Percentiles rank a stretch among this genome's conserved stretches.
phyloP scores from a whole-genome alignment of 1,140 invertebrate genomes.

The Ceratitis capitata region DNA sequence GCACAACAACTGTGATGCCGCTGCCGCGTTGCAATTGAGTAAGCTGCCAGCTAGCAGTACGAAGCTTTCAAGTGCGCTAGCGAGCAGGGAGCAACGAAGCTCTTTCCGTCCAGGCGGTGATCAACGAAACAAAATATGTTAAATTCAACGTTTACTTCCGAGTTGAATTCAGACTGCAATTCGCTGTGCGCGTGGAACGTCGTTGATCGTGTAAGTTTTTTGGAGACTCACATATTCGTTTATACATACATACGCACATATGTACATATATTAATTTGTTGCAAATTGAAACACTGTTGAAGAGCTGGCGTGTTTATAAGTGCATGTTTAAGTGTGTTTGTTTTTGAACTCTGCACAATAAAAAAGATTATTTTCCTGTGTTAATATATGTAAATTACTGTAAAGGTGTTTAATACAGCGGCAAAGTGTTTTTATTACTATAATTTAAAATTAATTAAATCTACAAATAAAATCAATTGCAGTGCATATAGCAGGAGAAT shows the following conservation, averaged over 20 bases:
- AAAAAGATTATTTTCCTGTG: too few relatives aligned
- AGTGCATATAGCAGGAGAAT: too few relatives aligned
- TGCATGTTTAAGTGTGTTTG: background rate
- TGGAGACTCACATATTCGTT: background rate
- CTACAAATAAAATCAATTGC: too few relatives aligned
- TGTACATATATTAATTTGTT: background rate
- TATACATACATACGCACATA: background rate
- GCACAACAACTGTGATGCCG: background rate
- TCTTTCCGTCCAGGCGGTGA: background rate
- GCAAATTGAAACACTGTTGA: too few relatives aligned
- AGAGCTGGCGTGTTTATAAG: too few relatives aligned
- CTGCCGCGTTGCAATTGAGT: background rate
- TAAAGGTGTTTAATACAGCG: too few relatives aligned
- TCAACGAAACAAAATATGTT: slow-evolving; percentile 42
- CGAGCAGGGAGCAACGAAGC: background rate
- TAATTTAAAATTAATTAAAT: too few relatives aligned
- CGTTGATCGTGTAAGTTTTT: slow-evolving; percentile 22
- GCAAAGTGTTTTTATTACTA: too few relatives aligned
- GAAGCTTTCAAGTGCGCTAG: slow-evolving; percentile 6
- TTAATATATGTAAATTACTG: background rate
- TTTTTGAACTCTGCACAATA: background rate
- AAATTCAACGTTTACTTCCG: slow-evolving; percentile 54
- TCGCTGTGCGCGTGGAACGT: slow-evolving; percentile 49
- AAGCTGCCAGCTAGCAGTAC: background rate
- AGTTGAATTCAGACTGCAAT: slow-evolving; percentile 56